Evolutionary conservation across 2,113 vertebrate genomes (phyloP), one percentile per base, ranked within the genome.

Genomic region (Upupa epops): DNA sequence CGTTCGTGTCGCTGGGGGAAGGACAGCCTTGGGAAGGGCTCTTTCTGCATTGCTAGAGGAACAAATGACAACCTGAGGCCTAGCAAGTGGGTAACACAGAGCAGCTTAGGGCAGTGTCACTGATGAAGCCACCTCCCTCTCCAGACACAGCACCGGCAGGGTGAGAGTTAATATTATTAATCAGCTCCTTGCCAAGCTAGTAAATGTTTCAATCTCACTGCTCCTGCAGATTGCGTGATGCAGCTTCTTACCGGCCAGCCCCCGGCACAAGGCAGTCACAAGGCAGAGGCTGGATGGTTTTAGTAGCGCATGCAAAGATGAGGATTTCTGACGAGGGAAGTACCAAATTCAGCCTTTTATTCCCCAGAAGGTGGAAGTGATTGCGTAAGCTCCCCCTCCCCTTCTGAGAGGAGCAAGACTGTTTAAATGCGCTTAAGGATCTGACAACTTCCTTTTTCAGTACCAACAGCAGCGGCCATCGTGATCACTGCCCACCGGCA

Each of bases 241-340:
- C 5, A 29, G 63, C 60, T 45, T n/a, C 37, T 25, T 17, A 19
- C 20, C 26, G 28, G 28, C 9, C 51, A 13, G 13, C 7, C 3
- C 10, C 1, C 3, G 5, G 24, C 59, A 18, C 28, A 16, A 58
- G 85, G 68, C 65, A 78, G 54, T n/a, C 52, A 65, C 75, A 45
- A 55, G 85, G 68, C 65, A 78, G 17, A 60, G 32, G 29, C 37
- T 78, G 31, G 2, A 45, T 16, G 29, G 17, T 79, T 83, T 68
- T 17, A 65, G 36, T 28, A 61, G 46, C 1, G 11, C 56, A 42
- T 10, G 72, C 69, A 31, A 64, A 86, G 92, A 78, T 7, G 28
- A 92, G 93, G 84, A 82, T 63, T 81, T 95, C 83, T 90, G 46
- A 90, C 88, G 88, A 51, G n/a, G 93, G 86, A 92, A 94, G 83